These are phyloP conservation scores for Dorcus hopei DNA, from an alignment of 2,888 invertebrate species.

Conservation along the genomic window DNA sequence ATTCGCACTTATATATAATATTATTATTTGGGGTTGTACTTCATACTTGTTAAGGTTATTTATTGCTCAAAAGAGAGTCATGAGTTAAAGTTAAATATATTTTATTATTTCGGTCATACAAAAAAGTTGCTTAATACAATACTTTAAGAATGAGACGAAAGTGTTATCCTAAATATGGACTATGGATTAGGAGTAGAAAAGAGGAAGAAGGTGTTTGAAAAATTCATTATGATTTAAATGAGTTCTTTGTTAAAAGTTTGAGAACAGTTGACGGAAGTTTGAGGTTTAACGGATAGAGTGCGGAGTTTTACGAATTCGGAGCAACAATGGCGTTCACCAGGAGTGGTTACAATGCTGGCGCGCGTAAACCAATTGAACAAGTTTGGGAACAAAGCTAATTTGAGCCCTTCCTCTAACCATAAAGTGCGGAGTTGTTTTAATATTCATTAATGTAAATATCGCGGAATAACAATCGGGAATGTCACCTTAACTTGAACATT, in stretches of 20 bases:
- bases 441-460: slow-evolving; percentile 3
- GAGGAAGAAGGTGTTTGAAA: too few species aligned
- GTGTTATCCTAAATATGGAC: too few species aligned
- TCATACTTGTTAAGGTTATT: too few species aligned
- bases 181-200: too few species aligned
- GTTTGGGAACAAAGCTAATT: slow-evolving; percentile 1
- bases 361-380: slow-evolving; percentile 3
- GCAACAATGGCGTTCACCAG: not conserved
- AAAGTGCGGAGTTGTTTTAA: slow-evolving; percentile 1
- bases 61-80: too few species aligned
- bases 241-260: not conserved
- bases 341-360: slow-evolving; percentile 1
- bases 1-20: too few species aligned
- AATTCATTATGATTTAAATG: not conserved
- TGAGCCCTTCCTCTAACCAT: not conserved
- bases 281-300: not conserved
- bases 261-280: not conserved
- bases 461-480: not conserved
- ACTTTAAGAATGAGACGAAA: too few species aligned
- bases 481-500: not conserved
- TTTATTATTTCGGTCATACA: too few species aligned
- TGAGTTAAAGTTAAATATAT: too few species aligned
- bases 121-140: too few species aligned
- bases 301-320: not conserved
- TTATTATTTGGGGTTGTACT: too few species aligned